Evolutionary conservation across 2,888 invertebrate species (phyloP).

Genomic region (Sinopyrophorus schimmeli): DNA sequence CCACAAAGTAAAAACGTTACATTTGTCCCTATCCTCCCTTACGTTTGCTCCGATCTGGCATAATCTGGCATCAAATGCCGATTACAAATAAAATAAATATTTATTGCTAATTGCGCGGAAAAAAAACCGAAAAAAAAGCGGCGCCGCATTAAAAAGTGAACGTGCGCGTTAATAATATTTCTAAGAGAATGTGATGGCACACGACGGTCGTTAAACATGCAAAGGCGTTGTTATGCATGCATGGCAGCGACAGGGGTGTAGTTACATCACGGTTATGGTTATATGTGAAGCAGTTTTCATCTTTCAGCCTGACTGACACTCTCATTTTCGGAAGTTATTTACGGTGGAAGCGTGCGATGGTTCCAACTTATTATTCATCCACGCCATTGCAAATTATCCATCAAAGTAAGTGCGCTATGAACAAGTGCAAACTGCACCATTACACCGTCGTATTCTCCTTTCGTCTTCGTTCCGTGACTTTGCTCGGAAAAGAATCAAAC

Average conservation of each 20-base stretch:
- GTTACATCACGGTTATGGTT: conserved; percentile 41
- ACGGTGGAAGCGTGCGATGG: conserved; percentile 36
- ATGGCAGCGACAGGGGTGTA: conserved; percentile 38
- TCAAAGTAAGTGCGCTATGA: conserved; percentile 39
- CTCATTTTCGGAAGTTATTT: conserved; percentile 40
- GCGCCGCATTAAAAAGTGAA: conserved; percentile 19
- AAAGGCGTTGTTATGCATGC: conserved; percentile 37
- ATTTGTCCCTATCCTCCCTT: too few relatives aligned
- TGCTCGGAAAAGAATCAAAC: conserved; percentile 16
- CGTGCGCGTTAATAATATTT: conserved; percentile 28
- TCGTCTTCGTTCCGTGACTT: conserved; percentile 22
- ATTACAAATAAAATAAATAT: too few relatives aligned
- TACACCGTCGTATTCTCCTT: conserved; percentile 14
- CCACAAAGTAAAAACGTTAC: too few relatives aligned
- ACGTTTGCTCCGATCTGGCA: too few relatives aligned
- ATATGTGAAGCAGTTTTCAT: conserved; percentile 35
- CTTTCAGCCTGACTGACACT: conserved; percentile 40
- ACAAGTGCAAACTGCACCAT: conserved; percentile 27
- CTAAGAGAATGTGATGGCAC: conserved; percentile 29
- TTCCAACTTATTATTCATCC: conserved; percentile 49
- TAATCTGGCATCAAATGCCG: too few relatives aligned
- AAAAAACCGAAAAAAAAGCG: conserved; percentile 1
- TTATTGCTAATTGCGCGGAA: too few relatives aligned
- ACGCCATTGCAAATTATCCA: conserved; percentile 51
- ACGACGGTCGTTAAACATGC: conserved; percentile 32